Evolutionary conservation across 2,797 vertebrate genomes (phyloP), one percentile per base, ranked within the genome.

Genomic region (Pachyuromys duprasi): DNA sequence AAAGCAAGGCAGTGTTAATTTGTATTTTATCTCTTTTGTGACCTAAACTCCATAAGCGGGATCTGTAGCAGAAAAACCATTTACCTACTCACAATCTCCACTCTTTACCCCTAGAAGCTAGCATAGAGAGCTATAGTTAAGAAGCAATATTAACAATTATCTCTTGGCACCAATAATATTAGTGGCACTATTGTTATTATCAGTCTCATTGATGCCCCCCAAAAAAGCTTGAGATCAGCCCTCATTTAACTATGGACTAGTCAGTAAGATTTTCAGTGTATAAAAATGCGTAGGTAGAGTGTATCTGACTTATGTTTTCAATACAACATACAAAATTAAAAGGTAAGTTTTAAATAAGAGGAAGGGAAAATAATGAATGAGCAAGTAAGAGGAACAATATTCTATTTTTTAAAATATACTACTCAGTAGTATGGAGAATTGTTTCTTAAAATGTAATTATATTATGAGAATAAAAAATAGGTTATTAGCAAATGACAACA

Each of bases 401-500:
- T 9, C 11, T 86, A 62, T 76, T 78, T 95, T 17, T 84, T 65
- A 93, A 5, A 49, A 94, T 4, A 88, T 57, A 75, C 26, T 94
- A 86, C 75, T 84, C 63, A 86, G 89, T 1, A 91, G 26, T 67
- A 90, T 94, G 75, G 69, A 63, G 28, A 91, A 60, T 1, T 65
- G 42, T n/a, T 93, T 94, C 57, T 60, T 0, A 88, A 87, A 89
- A 96, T 84, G 39, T 67, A 57, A 89, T 26, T 89, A 84, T 45
- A 17, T 91, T 57, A 53, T 42, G 49, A 88, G 62, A 76, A 33
- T 76, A 93, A 74, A n/a, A 86, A 69, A 87, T 62, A 69, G 20
- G 15, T n/a, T 95, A 65, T 24, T 92, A 89, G 92, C 31, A 95
- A 96, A 91, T 88, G 49, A 75, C 72, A 94, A 81, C 31, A 20